Conservation (phyloP, 2,113 vertebrate genomes). For the Formicarius rufipectus region DNA sequence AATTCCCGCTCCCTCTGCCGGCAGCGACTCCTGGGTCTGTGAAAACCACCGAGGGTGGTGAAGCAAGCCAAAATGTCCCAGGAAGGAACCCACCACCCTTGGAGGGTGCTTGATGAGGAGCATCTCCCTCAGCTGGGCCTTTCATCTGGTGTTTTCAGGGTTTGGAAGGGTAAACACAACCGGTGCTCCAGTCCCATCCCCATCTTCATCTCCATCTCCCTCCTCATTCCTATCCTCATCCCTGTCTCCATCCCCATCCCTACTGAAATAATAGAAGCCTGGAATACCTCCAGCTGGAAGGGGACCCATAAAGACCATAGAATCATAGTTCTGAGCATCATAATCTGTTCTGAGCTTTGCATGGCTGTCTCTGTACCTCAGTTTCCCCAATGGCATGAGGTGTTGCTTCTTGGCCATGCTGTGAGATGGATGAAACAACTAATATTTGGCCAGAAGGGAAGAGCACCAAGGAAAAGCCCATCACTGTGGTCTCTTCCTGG, state of each 20-base stretch:
- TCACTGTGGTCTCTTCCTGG: fast-evolving
- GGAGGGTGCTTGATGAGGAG: not conserved
- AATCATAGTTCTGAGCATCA: not conserved
- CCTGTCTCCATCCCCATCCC: not conserved
- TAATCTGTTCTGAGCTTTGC: not conserved
- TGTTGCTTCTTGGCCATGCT: fast-evolving
- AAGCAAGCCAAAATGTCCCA: fast-evolving
- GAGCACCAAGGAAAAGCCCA: not conserved
- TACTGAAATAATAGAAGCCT: not conserved
- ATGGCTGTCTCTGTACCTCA: not conserved
- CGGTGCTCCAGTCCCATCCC: fast-evolving
- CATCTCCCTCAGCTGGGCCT: fast-evolving
- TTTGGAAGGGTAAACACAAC: not conserved
- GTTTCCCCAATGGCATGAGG: not conserved
- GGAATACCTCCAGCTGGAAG: not conserved
- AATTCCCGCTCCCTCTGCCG: not conserved
- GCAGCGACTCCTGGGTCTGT: not conserved
- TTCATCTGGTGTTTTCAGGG: not conserved
- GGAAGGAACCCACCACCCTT: not conserved
- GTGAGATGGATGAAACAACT: not conserved
- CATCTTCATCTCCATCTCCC: not conserved
- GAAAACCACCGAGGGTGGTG: fast-evolving
- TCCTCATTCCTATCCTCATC: not conserved
- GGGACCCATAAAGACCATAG: too few species aligned
- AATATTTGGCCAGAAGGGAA: not conserved